Evolutionary conservation across 2,113 vertebrate species (phyloP).

Genomic region (Ovis canadensis): DNA sequence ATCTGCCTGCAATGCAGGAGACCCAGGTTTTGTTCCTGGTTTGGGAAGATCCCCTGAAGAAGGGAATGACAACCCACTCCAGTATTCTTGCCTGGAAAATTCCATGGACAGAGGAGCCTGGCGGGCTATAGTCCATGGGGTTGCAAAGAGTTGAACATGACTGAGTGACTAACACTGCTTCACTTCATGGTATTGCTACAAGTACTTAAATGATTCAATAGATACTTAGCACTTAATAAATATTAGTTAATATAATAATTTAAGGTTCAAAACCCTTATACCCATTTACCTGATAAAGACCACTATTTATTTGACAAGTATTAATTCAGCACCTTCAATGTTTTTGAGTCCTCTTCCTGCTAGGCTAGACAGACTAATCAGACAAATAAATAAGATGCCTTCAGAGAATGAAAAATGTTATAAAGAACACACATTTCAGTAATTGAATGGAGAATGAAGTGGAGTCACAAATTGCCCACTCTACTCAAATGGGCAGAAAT

Average conservation of each 20-base stretch:
- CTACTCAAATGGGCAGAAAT: not conserved
- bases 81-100: not conserved
- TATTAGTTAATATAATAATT: not conserved
- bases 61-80: not conserved
- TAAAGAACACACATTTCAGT: not conserved
- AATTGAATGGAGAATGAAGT: not conserved
- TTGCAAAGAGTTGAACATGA: not conserved
- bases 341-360: not conserved
- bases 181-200: not conserved
- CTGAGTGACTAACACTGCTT: not conserved
- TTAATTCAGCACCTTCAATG: not conserved
- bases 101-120: not conserved
- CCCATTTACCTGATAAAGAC: not conserved
- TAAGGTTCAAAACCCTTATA: not conserved
- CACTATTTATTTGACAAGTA: not conserved
- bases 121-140: not conserved
- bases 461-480: not conserved
- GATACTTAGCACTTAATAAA: not conserved
- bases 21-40: not conserved
- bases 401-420: not conserved
- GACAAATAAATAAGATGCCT: not conserved
- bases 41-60: not conserved
- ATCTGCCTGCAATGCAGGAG: not conserved
- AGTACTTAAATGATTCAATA: not conserved
- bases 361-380: not conserved